A percentile compares a stretch with the other conserved stretches of the same genome.
Evolutionary conservation across 2,113 vertebrate genomes (phyloP).

Genomic region (Zosterops japonicus): DNA sequence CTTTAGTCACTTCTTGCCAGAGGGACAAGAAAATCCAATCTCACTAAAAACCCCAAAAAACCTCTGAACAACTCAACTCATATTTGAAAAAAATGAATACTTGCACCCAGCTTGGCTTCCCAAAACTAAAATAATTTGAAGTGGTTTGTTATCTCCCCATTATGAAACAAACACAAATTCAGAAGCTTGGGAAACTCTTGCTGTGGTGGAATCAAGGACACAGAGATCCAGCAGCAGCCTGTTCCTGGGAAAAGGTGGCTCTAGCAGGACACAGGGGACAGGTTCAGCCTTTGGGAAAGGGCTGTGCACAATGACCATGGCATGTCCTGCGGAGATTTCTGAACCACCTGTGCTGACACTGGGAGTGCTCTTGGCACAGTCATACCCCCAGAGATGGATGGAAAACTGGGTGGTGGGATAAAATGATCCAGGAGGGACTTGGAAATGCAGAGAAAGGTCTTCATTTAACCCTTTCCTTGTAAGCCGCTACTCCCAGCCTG

Average conservation of each 20-base stretch:
- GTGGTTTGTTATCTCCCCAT: neutral
- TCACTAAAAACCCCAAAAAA: too few species aligned
- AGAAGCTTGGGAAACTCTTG: neutral
- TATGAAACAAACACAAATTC: neutral
- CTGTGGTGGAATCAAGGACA: neutral
- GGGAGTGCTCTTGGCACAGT: neutral
- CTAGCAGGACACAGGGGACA: fast-evolving
- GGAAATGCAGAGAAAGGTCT: neutral
- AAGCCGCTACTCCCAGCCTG: neutral
- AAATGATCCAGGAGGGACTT: neutral
- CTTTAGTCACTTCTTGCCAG: neutral
- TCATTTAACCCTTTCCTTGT: neutral
- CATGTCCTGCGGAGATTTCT: fast-evolving
- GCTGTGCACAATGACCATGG: fast-evolving
- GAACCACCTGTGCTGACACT: neutral
- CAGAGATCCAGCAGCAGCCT: neutral
- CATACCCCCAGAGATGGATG: neutral
- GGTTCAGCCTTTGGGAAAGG: neutral
- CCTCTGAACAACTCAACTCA: neutral
- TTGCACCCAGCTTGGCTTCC: neutral
- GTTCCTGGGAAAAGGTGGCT: neutral
- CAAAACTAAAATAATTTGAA: neutral
- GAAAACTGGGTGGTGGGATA: neutral
- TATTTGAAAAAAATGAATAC: neutral
- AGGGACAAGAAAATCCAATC: neutral